Base-by-base conservation (phyloP, 2,113 vertebrate genomes). In the Cinclus mexicanus region DNA sequence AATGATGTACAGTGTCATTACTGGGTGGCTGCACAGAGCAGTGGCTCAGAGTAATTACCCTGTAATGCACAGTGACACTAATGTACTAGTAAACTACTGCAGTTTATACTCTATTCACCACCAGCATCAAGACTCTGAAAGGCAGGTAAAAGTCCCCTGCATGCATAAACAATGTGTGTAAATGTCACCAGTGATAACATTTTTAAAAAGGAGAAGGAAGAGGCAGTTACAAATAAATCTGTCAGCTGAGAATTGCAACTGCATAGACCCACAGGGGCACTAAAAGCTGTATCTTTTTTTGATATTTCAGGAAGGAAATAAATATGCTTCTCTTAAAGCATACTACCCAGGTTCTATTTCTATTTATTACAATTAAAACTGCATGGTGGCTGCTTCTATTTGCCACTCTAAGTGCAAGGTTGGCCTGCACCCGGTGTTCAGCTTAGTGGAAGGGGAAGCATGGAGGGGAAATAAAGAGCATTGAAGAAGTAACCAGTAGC, bases 31-130 rank as follows among this genome's bases (percentile, higher is more conserved):
- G 90, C 95, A 96, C 95, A 94, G 96, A 97, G 96, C 92, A 96
- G 90, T 85, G 94, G 93, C 76, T 95, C 96, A 95, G 94, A 97
- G 96, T 97, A 98, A 98, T 98, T 98, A 96, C 93, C 89, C 93
- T 76, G 83, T 98, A 98, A 98, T 97, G 94, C 95, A 98, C 55
- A 49, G 81, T 97, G 97, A 97, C 97, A 97, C 96, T 98, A 98
- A 98, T 97, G 97, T 56, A 97, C 97, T 96, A 94, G 97, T 96
- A 98, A 98, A 98, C 97, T 95, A 95, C 44, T 95, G 71, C 70
- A 98, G 97, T 97, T 98, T 97, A 97, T 42, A 95, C 63, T 92
- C 88, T 93, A 79, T 94, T 95, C 96, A 79, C 89, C 90, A 85
- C 87, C 79, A 97, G 94, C 67, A 29, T 93, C 85, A 89, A 77